Evolutionary conservation across 2,888 invertebrate genomes (phyloP), one percentile per base, ranked within the genome.

Genomic region (Ypsolopha scabrella): DNA sequence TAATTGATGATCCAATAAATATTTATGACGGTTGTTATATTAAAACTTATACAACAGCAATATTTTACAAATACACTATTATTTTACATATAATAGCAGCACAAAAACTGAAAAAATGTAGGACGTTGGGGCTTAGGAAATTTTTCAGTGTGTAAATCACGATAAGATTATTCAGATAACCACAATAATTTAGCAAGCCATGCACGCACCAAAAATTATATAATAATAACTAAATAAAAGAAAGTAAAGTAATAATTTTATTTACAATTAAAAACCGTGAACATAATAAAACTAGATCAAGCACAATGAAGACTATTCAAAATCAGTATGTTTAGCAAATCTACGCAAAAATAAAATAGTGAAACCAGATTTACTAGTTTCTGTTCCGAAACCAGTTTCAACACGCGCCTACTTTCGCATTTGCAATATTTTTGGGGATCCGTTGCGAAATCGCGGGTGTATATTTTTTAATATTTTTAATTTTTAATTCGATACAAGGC

Each of bases 331-430:
- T 80, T 78, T 72, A 63, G 70, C 75, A 73, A 80, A 78, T 77
- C 72, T 70, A 63, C 68, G 79, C 75, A 63, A 76, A 78, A 67
- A 68, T 69, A 62, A 63, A 57, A 58, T 62, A 57, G 63, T 59
- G 63, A 64, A 80, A 85, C 83, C 70, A 68, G 85, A 68, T 67
- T 63, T 70, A 74, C 82, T 64, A 60, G 82, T 83, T 73, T 60
- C 65, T 71, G 70, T 63, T 57, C 57, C 39, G 53, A 56, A 67
- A 80, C 81, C 61, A 63, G 81, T 81, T 73, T 57, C 60, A 70
- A 68, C 81, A 76, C 82, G 82, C 75, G 82, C 78, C 80, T 74
- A n/a, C 65, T 65, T 66, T 70, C 55, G 69, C 70, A 77, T 78
- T 79, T 69, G 82, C 81, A 63, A 74, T 60, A 59, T 55, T 63